phyloP scores from a whole-genome alignment of 1,140 invertebrate species.

The Zaprionus gabonicus region DNA sequence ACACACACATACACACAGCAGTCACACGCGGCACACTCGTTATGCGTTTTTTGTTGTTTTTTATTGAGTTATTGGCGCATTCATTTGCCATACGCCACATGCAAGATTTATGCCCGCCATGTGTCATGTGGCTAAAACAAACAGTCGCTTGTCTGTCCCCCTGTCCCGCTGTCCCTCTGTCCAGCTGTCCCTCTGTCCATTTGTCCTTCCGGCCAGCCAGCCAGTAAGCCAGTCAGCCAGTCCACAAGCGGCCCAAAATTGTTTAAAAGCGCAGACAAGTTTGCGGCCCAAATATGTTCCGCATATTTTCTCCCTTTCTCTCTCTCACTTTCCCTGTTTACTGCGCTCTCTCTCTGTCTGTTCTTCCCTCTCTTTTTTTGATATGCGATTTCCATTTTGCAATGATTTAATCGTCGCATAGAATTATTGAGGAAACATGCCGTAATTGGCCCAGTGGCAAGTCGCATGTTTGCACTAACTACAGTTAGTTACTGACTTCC shows the following conservation, averaged over 20 bases:
- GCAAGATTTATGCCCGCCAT: slow-evolving; percentile 79
- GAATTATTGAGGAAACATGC: slow-evolving; percentile 21
- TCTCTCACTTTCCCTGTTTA: neutral
- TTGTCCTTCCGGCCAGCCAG: slow-evolving; percentile 2
- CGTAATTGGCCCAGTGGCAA: slow-evolving; percentile 23
- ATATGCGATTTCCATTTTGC: slow-evolving; percentile 30
- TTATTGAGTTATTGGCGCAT: slow-evolving; percentile 82
- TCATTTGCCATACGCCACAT: slow-evolving; percentile 80
- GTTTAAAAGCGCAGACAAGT: slow-evolving; percentile 43
- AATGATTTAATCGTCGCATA: slow-evolving; percentile 43
- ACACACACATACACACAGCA: slow-evolving; percentile 2
- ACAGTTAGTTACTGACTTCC: neutral
- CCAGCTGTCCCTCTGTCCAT: neutral
- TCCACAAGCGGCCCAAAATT: slow-evolving; percentile 38
- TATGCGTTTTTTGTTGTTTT: slow-evolving; percentile 39
- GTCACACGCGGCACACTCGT: slow-evolving; percentile 16
- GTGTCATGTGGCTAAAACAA: slow-evolving; percentile 79
- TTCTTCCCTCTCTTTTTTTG: slow-evolving; percentile 17
- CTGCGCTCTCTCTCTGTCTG: neutral
- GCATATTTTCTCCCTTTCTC: neutral
- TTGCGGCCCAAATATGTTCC: slow-evolving; percentile 39
- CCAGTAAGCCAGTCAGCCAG: slow-evolving; percentile 7
- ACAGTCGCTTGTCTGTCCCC: slow-evolving; percentile 26
- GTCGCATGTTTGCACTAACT: neutral
- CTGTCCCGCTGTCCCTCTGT: no score